phyloP scores from a whole-genome alignment of 2,888 invertebrate genomes.

The Heteropelma amictum region DNA sequence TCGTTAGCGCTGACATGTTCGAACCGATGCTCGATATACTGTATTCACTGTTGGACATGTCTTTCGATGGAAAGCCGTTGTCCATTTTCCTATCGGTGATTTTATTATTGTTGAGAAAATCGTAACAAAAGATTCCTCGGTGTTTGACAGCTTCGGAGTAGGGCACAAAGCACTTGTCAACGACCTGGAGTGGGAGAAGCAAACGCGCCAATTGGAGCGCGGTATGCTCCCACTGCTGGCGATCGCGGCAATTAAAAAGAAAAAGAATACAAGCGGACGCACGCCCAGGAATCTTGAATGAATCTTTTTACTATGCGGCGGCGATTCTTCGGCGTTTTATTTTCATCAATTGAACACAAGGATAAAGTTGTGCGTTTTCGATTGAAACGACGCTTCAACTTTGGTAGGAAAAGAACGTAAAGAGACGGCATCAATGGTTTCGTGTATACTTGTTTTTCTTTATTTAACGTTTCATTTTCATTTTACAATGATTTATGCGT shows the following conservation, averaged over 20 bases:
- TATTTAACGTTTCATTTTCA: slow-evolving; percentile 10
- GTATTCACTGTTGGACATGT: slow-evolving; percentile 71
- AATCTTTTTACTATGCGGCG: no score
- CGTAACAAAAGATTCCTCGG: not conserved
- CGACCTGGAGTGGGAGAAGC: not conserved
- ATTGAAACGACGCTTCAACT: no score
- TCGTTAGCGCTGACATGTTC: slow-evolving; percentile 77
- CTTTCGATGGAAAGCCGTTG: slow-evolving; percentile 66
- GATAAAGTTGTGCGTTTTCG: no score
- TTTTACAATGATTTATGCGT: slow-evolving; percentile 28
- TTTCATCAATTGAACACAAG: no score
- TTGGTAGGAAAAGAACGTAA: no score
- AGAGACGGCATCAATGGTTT: no score
- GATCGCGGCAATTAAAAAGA: no score
- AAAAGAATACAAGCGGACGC: no score
- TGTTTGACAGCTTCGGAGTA: slow-evolving; percentile 44
- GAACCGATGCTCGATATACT: slow-evolving; percentile 71
- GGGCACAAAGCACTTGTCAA: slow-evolving; percentile 49
- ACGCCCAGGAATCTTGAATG: no score
- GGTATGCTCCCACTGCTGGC: no score
- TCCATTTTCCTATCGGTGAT: slow-evolving; percentile 63
- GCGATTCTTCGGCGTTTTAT: no score
- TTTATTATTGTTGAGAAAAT: slow-evolving; percentile 18
- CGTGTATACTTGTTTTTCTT: slow-evolving; percentile 19
- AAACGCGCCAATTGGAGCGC: no score